Conservation (phyloP, 2,888 invertebrate species). For the Megastigmus dorsalis region DNA sequence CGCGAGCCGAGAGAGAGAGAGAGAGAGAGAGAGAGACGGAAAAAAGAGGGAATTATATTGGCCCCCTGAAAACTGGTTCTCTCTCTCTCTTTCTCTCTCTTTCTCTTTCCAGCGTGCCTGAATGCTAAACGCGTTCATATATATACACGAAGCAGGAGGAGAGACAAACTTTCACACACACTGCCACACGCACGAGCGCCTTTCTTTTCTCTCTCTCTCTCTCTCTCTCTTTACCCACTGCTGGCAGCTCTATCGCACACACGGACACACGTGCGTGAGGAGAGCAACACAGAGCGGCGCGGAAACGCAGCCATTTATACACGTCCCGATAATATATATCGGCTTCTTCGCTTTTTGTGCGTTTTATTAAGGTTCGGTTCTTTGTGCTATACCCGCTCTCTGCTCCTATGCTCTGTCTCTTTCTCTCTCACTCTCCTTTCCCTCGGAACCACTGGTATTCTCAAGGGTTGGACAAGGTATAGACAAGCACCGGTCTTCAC, state of each 20-base stretch:
- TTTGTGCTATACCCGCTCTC: slow-evolving; percentile 23
- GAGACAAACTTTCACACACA: slow-evolving; percentile 57
- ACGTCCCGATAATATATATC: slow-evolving; percentile 68
- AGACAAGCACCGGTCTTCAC: slow-evolving; percentile 38
- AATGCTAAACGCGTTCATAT: slow-evolving; percentile 51
- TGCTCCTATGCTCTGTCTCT: slow-evolving; percentile 49
- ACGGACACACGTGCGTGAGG: slow-evolving; percentile 10
- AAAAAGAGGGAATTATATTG: slow-evolving; percentile 55
- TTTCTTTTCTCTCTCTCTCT: slow-evolving; percentile 32
- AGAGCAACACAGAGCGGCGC: slow-evolving; percentile 44
- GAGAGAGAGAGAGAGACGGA: slow-evolving; percentile 28
- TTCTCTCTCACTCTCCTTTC: neutral
- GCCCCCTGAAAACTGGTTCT: slow-evolving; percentile 62
- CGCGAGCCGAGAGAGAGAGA: no score
- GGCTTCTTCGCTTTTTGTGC: slow-evolving; percentile 64
- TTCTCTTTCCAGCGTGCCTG: slow-evolving; percentile 46
- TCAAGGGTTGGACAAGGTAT: slow-evolving; percentile 55
- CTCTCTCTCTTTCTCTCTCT: no score
- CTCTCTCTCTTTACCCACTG: slow-evolving; percentile 33
- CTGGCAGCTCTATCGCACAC: slow-evolving; percentile 50
- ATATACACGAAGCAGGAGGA: no score
- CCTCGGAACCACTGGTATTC: no score
- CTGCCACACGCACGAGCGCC: slow-evolving; percentile 41
- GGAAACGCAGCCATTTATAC: slow-evolving; percentile 57
- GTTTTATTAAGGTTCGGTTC: slow-evolving; percentile 60